Conservation (phyloP, 2,797 vertebrate species). For the Gymnodraco acuticeps region DNA sequence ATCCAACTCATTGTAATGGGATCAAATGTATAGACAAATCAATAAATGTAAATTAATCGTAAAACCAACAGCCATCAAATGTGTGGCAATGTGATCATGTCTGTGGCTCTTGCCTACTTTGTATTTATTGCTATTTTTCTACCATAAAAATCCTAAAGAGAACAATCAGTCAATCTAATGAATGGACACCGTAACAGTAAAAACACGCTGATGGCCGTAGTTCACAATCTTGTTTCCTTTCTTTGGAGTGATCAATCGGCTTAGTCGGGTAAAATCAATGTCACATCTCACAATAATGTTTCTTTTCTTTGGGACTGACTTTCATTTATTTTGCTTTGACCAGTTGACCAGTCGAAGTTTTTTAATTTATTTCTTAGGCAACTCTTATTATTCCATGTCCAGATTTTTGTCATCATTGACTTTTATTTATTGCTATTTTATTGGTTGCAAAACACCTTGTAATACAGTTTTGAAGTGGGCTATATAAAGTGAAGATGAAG, state of each 20-base stretch:
- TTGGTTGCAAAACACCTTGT: constrained; percentile 32
- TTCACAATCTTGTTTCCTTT: constrained; percentile 4
- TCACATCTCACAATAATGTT: constrained; percentile 12
- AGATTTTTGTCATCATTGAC: constrained; percentile 22
- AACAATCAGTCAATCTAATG: constrained; percentile 15
- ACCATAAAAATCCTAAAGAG: constrained; percentile 13
- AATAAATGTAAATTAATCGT: constrained; percentile 53
- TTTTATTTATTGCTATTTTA: constrained; percentile 32
- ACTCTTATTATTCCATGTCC: constrained; percentile 26
- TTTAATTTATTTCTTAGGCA: constrained; percentile 21
- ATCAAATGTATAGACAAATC: constrained; percentile 53
- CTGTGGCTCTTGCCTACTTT: constrained; percentile 9
- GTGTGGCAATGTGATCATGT: constrained; percentile 15
- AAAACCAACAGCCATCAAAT: constrained; percentile 40
- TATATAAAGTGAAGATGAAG: constrained; percentile 18
- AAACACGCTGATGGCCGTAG: constrained; percentile 1
- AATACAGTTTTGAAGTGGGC: constrained; percentile 26
- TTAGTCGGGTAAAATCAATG: constrained; percentile 36
- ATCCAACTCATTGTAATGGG: constrained; percentile 26
- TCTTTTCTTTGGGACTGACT: constrained; percentile 8
- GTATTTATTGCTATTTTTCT: constrained; percentile 13
- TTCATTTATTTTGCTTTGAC: constrained; percentile 33
- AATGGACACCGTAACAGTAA: background rate
- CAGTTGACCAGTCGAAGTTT: constrained; percentile 8
- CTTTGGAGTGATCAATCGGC: constrained; percentile 23